phyloP scores from a whole-genome alignment of 2,888 invertebrate genomes.

The Alcis repandata region DNA sequence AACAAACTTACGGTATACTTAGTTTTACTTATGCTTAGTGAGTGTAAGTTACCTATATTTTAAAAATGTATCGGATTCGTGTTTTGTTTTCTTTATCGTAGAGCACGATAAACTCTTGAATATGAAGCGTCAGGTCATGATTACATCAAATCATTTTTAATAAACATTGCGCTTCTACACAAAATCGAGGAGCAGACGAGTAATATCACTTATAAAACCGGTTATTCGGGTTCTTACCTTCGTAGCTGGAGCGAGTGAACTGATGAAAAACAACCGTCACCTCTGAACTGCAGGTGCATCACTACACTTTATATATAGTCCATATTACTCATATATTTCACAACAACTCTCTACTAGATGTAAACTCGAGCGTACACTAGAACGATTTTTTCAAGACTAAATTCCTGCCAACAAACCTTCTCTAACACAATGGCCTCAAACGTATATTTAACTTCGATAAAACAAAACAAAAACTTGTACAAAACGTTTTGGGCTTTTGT shows the following conservation, averaged over 20 bases:
- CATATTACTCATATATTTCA: neutral
- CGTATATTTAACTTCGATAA: slow-evolving; percentile 83
- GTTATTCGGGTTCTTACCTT: slow-evolving; percentile 34
- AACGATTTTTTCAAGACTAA: slow-evolving; percentile 84
- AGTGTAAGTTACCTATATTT: no score
- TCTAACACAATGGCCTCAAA: slow-evolving; percentile 81
- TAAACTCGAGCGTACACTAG: slow-evolving; percentile 74
- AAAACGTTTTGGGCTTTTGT: slow-evolving; percentile 77
- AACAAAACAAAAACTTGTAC: slow-evolving; percentile 81
- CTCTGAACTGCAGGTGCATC: slow-evolving; percentile 3
- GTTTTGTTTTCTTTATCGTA: no score
- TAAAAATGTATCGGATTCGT: no score
- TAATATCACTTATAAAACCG: slow-evolving; percentile 15
- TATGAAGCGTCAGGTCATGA: no score
- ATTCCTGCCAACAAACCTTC: slow-evolving; percentile 69
- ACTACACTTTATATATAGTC: neutral
- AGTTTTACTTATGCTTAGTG: no score
- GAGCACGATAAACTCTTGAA: no score
- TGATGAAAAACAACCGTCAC: slow-evolving; percentile 13
- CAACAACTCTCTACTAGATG: slow-evolving; percentile 38
- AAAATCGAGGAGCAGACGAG: neutral
- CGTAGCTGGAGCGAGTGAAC: neutral
- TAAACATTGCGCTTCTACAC: neutral
- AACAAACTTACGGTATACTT: no score
- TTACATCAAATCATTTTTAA: neutral